Evolutionary conservation across 2,797 vertebrate species (phyloP), one percentile per base, ranked within the genome.

Genomic region (Hybognathus amarus): DNA sequence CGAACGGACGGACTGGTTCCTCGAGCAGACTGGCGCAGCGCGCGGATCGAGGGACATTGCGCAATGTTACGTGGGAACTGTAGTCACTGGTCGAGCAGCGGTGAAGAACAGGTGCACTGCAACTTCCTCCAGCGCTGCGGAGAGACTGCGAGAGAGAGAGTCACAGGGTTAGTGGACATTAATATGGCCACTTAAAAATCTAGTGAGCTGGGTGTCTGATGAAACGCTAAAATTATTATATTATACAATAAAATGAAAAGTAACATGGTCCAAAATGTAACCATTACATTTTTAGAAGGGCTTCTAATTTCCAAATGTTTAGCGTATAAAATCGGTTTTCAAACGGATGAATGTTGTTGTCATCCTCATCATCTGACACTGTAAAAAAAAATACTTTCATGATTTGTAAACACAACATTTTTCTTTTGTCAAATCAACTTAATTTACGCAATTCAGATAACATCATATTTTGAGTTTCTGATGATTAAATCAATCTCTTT

Each of bases 31-130:
- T 94, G 93, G 93, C 93, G 94, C 93, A 94, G 94, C 79, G 86
- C 76, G 80, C 90, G 85, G 90, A 88, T 93, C 87, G 88, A 82
- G 90, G 73, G 87, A 86, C 91, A 87, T 91, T 76, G 88, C 93
- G 95, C 95, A 87, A 86, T 93, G 95, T 88, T 77, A 87, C 88
- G 78, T 94, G 95, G 95, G 95, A 93, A 93, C 78, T 95, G 95
- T 95, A 96, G 95, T 96, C 93, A 77, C 36, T 77, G 77, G 47
- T 74, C 54, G 75, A 45, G 64, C 83, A 59, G 71, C 64, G 80
- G 81, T 80, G 80, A 33, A 79, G 86, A 89, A 90, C 91, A 91
- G 91, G 90, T 91, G 90, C 90, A 87, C 64, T 73, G 50, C 77
- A 83, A 75, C 85, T 78, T 84, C 80, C 73, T 79, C 77, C 79